These are phyloP conservation scores for Tor tambroides DNA, from an alignment of 2,113 vertebrate genomes.

Conservation along the genomic window DNA sequence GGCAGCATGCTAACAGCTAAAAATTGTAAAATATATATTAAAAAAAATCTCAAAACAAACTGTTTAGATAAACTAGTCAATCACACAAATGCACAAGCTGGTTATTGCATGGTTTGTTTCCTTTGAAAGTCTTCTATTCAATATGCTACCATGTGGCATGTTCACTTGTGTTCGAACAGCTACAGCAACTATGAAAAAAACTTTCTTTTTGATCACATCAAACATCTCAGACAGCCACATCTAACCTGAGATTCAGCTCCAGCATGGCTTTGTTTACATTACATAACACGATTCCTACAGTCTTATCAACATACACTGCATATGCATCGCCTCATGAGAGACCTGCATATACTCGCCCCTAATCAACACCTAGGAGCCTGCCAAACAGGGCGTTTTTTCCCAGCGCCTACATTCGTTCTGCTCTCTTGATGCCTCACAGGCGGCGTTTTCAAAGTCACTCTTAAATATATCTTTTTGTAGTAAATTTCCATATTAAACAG, in stretches of 20 bases:
- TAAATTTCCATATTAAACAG: slow-evolving; percentile 18
- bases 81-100: no score
- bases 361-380: slow-evolving; percentile 22
- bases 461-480: slow-evolving; percentile 37
- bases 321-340: background rate
- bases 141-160: background rate
- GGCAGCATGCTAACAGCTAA: background rate
- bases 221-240: background rate
- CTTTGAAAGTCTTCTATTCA: background rate
- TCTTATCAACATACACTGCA: background rate
- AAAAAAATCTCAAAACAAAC: no score
- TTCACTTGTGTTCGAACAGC: background rate
- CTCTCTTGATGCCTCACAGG: background rate
- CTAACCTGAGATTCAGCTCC: background rate
- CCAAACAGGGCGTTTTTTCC: background rate
- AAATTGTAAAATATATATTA: no score
- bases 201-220: background rate
- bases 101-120: background rate
- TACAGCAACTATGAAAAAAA: background rate
- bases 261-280: background rate
- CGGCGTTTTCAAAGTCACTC: slow-evolving; percentile 13
- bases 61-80: no score
- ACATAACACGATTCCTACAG: background rate
- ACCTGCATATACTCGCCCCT: background rate
- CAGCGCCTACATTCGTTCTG: slow-evolving; percentile 10